Evolutionary conservation across 2,888 invertebrate genomes (phyloP), one percentile per base, ranked within the genome.

Genomic region (Drosophila recens): DNA sequence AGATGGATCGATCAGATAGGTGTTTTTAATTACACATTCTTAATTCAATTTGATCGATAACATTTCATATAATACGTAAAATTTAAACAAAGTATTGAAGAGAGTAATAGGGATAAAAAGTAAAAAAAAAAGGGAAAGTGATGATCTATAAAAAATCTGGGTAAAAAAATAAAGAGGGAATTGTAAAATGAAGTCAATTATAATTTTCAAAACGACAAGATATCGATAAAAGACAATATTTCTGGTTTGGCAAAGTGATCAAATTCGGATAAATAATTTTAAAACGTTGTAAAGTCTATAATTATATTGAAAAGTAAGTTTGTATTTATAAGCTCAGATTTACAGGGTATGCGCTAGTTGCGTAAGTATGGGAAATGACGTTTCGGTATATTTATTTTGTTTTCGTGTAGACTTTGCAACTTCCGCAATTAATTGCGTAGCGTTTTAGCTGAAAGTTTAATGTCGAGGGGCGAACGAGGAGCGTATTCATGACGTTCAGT

Each of bases 381-480:
- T 46, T 49, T 67, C 15, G 65, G 36, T 34, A 40, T 52, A 59
- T 65, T 64, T 70, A 57, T 82, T 81, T 74, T 68, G 68, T 68
- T 72, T 78, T 72, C 67, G 54, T 45, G 53, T 45, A 62, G 48
- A 74, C 72, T 84, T 82, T 82, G 74, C 79, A 72, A 84, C 82
- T 87, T 84, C 86, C 83, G 83, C 86, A 79, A 82, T 84, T 75
- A 87, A 85, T 85, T 87, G 83, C 83, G 87, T 83, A 83, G 85
- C 74, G 64, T 57, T 74, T 74, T 66, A 80, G 72, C 72, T 53
- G n/a, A 68, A 66, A 73, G 38, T 52, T 30, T 34, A 9, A 23
- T 9, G 13, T 23, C 13, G n/a, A 27, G 68, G 46, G 48, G 61
- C 20, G 13, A 52, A 33, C 0, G 33, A 20, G 46, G 38, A 42